Evolutionary conservation across 2,888 invertebrate genomes (phyloP).

Genomic region (Acanthosepion esculentum): DNA sequence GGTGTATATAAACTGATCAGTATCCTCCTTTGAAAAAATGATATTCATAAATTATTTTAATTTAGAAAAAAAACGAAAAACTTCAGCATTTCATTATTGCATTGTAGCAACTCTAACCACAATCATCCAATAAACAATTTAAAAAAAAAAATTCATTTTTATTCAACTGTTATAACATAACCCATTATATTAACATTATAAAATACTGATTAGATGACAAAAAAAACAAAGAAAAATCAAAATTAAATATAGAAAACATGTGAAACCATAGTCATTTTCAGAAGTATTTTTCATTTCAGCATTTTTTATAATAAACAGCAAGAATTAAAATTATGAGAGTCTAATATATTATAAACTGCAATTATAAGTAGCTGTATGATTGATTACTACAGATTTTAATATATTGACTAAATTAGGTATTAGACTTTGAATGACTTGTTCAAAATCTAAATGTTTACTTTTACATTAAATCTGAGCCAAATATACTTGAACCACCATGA

Average conservation of each 20-base stretch:
- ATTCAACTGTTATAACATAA: conserved; percentile 21
- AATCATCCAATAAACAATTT: neutral
- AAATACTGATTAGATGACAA: neutral
- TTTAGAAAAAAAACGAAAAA: neutral
- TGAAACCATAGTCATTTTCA: neutral
- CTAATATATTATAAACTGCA: neutral
- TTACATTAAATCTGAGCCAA: neutral
- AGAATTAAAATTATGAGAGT: neutral
- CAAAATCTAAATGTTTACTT: neutral
- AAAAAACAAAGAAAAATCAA: neutral
- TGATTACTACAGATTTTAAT: neutral
- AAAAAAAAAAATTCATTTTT: neutral
- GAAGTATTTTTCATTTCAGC: neutral
- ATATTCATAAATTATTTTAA: neutral
- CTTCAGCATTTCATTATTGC: neutral
- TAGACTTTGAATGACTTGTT: neutral
- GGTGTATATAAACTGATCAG: neutral
- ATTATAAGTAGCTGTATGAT: neutral
- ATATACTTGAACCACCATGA: neutral
- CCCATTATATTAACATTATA: neutral
- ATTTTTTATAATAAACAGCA: neutral
- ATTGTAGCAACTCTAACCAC: neutral
- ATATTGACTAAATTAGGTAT: neutral
- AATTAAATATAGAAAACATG: neutral
- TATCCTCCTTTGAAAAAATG: neutral